phyloP scores from a whole-genome alignment of 2,113 vertebrate species.

The Motacilla tschutschensis region DNA sequence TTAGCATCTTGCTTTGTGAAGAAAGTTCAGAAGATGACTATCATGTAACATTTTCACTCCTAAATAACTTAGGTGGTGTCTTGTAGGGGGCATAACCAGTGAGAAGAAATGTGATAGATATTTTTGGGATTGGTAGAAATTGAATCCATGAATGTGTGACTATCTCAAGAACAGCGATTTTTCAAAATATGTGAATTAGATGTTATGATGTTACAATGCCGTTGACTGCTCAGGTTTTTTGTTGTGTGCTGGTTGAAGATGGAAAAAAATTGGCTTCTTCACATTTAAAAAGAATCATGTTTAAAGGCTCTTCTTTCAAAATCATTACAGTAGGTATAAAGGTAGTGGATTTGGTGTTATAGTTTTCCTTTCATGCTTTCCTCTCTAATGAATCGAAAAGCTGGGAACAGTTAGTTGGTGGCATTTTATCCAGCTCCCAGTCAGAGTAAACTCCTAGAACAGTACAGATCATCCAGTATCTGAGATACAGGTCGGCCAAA shows the following conservation, averaged over 20 bases:
- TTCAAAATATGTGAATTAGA: not conserved
- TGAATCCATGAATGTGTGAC: not conserved
- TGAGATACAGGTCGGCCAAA: not conserved
- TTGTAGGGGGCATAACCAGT: not conserved
- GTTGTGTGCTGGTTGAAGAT: not conserved
- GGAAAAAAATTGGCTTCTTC: not conserved
- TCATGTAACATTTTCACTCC: not conserved
- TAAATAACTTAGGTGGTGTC: not conserved
- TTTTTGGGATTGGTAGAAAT: not conserved
- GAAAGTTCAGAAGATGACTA: not conserved
- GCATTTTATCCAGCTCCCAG: not conserved
- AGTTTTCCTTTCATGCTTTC: not conserved
- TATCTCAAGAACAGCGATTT: not conserved
- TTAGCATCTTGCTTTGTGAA: not conserved
- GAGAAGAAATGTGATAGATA: fast-evolving
- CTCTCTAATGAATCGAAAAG: not conserved
- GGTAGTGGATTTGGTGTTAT: not conserved
- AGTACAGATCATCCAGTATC: not conserved
- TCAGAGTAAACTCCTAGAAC: not conserved
- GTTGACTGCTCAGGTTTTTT: not conserved
- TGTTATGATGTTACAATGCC: not conserved
- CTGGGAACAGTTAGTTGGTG: not conserved
- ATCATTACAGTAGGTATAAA: not conserved
- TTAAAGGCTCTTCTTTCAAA: not conserved
- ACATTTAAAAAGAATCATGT: not conserved